These are phyloP conservation scores for Brotula barbata DNA, from an alignment of 2,797 vertebrate genomes.

Conservation along the genomic window DNA sequence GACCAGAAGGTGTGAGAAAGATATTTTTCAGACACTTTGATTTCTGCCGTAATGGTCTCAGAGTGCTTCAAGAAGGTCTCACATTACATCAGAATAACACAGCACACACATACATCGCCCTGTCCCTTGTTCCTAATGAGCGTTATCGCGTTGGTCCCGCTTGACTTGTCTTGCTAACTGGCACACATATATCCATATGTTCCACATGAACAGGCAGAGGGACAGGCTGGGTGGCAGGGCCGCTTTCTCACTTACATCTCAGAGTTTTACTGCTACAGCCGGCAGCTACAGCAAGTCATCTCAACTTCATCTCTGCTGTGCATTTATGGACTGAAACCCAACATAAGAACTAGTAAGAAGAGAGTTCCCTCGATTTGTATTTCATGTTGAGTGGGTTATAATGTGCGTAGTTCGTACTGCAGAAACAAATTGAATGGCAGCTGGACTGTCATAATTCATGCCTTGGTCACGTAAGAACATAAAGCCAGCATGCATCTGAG, in stretches of 20 bases:
- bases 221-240: conserved; percentile 70
- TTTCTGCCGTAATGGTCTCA: conserved; percentile 20
- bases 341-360: conserved; percentile 49
- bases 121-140: conserved; percentile 74
- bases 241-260: conserved; percentile 77
- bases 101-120: conserved; percentile 63
- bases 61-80: conserved; percentile 38
- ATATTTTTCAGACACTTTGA: conserved; percentile 33
- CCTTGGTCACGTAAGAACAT: too few relatives aligned
- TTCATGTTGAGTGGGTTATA: conserved; percentile 39
- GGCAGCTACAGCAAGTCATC: conserved; percentile 71
- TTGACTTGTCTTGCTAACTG: conserved; percentile 79
- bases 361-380: conserved; percentile 28
- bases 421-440: too few relatives aligned
- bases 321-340: neutral
- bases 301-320: conserved; percentile 56
- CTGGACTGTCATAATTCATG: too few relatives aligned
- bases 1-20: conserved; percentile 8
- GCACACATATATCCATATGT: conserved; percentile 79
- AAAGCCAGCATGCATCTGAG: neutral
- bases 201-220: conserved; percentile 76
- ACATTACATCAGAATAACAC: conserved; percentile 52
- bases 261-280: conserved; percentile 73
- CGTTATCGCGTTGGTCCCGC: conserved; percentile 78
- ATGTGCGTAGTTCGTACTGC: neutral